phyloP scores from a whole-genome alignment of 2,113 vertebrate species.

The Eretmochelys imbricata region DNA sequence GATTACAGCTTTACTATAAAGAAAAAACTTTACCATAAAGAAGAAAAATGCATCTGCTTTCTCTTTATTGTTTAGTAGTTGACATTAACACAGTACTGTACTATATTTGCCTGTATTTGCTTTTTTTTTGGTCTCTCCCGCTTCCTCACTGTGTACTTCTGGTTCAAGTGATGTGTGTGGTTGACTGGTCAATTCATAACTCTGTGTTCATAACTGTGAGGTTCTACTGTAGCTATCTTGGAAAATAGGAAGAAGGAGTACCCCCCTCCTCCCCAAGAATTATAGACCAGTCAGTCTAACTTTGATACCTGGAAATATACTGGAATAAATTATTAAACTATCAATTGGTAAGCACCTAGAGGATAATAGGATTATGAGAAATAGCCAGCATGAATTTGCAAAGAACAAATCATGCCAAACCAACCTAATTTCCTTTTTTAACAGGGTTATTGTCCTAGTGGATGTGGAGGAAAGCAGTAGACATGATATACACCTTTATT shows the following conservation, averaged over 20 bases:
- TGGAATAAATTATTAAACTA: background rate
- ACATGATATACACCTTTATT: background rate
- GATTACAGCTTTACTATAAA: too few relatives aligned
- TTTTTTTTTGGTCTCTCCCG: too few relatives aligned
- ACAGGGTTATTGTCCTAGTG: background rate
- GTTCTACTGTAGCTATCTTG: background rate
- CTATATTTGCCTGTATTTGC: too few relatives aligned
- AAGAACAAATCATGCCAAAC: background rate
- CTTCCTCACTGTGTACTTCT: too few relatives aligned
- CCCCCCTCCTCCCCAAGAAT: background rate
- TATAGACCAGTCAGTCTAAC: background rate
- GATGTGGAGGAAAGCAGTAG: background rate
- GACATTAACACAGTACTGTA: too few relatives aligned
- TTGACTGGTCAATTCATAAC: too few relatives aligned
- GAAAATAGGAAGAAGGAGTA: background rate
- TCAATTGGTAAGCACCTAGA: background rate
- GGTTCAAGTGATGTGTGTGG: too few relatives aligned
- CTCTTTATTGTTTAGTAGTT: too few relatives aligned
- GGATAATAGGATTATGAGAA: background rate
- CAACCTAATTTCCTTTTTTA: background rate
- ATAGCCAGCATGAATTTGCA: background rate
- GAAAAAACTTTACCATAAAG: too few relatives aligned
- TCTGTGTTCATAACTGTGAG: too few relatives aligned
- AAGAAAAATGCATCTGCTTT: too few relatives aligned
- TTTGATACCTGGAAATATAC: background rate